Base-by-base conservation (phyloP, 2,888 invertebrate genomes). In the Malthinus flaveolus region DNA sequence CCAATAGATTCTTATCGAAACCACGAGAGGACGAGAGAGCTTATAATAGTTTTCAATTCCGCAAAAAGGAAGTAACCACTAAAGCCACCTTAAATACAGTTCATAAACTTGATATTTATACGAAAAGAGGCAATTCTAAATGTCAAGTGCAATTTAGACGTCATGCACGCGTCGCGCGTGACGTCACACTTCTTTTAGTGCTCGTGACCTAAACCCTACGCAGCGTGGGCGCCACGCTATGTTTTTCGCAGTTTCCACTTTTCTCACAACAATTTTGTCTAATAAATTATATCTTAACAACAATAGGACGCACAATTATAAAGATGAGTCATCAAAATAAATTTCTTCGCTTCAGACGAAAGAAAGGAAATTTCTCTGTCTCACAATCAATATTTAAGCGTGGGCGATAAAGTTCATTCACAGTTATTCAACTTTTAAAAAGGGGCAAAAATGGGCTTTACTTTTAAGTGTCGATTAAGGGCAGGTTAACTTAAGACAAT, bases 331-430 rank as follows among this genome's bases (percentile, higher is more conserved):
- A 23, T 23, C 3, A 23, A 23, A 23, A 23, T 47, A 34, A 32
- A 10, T 48, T 23, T 35, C 48, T 12, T n/a, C 36, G 10, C 15
- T 11, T 39, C 7, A 49, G 36, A 49, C 33, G 11, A 35, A 35
- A 34, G 33, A 32, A 23, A 23, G 34, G 12, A 45, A 32, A 44
- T 45, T 52, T 54, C 56, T 35, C 39, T 9, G 44, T 51, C 32
- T 42, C 33, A 31, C 11, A 47, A 57, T 57, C 57, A 57, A 57
- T 57, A 57, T 44, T 36, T 52, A 37, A 32, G 47, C 13, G 57
- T 48, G 32, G 48, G 52, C 46, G 49, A 44, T 23, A 36, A 39
- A 44, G 57, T 57, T 52, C 57, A 57, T 57, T 57, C 57, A 57
- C 52, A 31, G 51, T n/a, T 36, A n/a, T 31, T 8, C 5, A 39